Percentiles rank a stretch among this genome's conserved stretches.
Evolutionary conservation across 1,140 invertebrate species (phyloP).

Genomic region (Dolichoris vasculosae): DNA sequence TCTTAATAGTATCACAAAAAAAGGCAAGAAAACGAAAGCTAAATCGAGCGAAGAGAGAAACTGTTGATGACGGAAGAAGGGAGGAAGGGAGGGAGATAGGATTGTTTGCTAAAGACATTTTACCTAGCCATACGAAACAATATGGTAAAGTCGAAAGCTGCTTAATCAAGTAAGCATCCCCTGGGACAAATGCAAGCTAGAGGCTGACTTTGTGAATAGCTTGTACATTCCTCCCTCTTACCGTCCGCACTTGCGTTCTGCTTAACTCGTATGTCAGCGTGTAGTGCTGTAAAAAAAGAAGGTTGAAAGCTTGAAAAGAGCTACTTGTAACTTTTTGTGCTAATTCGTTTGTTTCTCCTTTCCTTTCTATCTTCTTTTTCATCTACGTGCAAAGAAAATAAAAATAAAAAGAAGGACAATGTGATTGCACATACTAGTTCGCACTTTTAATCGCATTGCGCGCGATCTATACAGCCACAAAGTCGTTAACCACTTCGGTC

Average conservation of each 20-base stretch:
- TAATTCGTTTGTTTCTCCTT: not conserved
- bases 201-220: not conserved
- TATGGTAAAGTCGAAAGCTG: slow-evolving; percentile 19
- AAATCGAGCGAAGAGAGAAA: not conserved
- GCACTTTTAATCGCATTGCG: slow-evolving; percentile 38
- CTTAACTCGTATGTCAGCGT: not conserved
- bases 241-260: not conserved
- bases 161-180: slow-evolving; percentile 49
- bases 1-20: not conserved
- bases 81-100: not conserved
- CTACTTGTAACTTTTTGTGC: not conserved
- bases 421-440: not conserved
- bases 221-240: not conserved
- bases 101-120: slow-evolving; percentile 16
- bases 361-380: not conserved
- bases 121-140: slow-evolving; percentile 23
- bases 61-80: not conserved
- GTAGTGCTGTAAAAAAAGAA: not conserved
- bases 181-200: slow-evolving; percentile 23
- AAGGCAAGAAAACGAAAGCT: not conserved
- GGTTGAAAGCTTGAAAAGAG: not conserved
- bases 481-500: slow-evolving; percentile 43
- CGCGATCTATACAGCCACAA: slow-evolving; percentile 6
- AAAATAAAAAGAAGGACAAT: slow-evolving; percentile 30
- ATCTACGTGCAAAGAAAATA: not conserved